phyloP scores from a whole-genome alignment of 2,888 invertebrate genomes.

The Heliconius ethilla region DNA sequence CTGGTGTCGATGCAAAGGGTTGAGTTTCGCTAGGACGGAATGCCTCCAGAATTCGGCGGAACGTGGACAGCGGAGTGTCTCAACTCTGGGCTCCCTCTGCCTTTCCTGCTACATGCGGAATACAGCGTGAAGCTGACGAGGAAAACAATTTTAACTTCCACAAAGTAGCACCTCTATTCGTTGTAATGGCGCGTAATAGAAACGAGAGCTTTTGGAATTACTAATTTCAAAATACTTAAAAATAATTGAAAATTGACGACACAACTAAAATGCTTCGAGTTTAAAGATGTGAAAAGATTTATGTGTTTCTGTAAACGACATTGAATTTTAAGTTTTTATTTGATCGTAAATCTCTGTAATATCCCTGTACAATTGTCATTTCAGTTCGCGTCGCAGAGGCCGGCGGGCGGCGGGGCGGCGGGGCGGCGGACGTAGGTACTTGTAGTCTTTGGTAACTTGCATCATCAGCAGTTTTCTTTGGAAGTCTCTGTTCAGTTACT shows the following conservation, averaged over 20 bases:
- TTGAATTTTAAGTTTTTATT: constrained; percentile 16
- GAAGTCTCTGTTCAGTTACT: constrained; percentile 5
- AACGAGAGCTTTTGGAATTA: background rate
- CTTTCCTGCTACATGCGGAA: too few species aligned
- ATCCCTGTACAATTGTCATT: background rate
- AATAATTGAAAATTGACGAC: constrained; percentile 2
- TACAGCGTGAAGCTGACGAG: too few species aligned
- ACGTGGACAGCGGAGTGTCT: too few species aligned
- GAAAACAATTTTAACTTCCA: too few species aligned
- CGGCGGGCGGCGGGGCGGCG: background rate
- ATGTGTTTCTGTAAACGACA: constrained; percentile 15
- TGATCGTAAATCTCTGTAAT: constrained; percentile 16
- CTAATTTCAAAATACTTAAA: background rate
- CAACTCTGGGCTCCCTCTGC: too few species aligned
- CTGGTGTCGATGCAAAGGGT: too few species aligned
- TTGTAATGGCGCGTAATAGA: background rate
- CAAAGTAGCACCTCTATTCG: background rate
- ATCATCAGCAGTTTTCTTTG: constrained; percentile 9
- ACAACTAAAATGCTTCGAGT: background rate
- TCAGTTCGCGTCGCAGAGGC: background rate
- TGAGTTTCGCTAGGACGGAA: too few species aligned
- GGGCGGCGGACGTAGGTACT: background rate
- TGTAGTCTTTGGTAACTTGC: background rate
- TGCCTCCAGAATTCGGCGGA: too few species aligned
- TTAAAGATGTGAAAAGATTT: constrained; percentile 10